These are phyloP conservation scores for Drosophila busckii DNA, from an alignment of 1,140 invertebrate species.

Conservation along the genomic window DNA sequence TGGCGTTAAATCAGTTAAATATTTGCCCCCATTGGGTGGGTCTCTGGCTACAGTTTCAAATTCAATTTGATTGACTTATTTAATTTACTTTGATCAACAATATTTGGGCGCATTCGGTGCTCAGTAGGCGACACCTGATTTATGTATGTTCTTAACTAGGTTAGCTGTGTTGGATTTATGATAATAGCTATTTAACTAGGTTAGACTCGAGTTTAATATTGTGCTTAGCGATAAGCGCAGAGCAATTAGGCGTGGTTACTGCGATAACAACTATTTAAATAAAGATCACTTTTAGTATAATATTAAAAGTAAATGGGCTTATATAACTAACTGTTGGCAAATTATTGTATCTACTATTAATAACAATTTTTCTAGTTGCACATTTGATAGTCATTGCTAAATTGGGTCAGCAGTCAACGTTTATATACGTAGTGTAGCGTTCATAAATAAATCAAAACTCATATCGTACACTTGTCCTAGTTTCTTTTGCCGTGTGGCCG, in stretches of 20 bases:
- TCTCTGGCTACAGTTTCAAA: not conserved
- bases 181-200: conserved; percentile 52
- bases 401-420: conserved; percentile 25
- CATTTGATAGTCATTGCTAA: conserved; percentile 4
- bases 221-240: conserved; percentile 39
- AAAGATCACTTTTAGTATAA: too few relatives aligned
- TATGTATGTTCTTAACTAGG: conserved; percentile 56
- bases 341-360: too few relatives aligned
- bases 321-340: too few relatives aligned
- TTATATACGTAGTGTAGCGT: not conserved
- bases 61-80: conserved; percentile 36
- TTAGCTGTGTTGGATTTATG: conserved; percentile 48
- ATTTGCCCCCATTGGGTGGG: not conserved
- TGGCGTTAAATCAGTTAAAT: conserved; percentile 54
- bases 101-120: too few relatives aligned
- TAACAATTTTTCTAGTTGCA: too few relatives aligned
- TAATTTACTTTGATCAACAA: conserved; percentile 20
- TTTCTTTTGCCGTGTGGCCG: not conserved
- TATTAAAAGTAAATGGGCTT: too few relatives aligned
- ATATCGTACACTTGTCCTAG: conserved; percentile 22
- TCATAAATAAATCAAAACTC: conserved; percentile 32
- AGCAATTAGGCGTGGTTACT: conserved; percentile 30
- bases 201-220: conserved; percentile 31
- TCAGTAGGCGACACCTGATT: too few relatives aligned
- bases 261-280: conserved; percentile 24